Base-by-base conservation (phyloP, 2,888 invertebrate species). In the Lasioglossum vierecki region DNA sequence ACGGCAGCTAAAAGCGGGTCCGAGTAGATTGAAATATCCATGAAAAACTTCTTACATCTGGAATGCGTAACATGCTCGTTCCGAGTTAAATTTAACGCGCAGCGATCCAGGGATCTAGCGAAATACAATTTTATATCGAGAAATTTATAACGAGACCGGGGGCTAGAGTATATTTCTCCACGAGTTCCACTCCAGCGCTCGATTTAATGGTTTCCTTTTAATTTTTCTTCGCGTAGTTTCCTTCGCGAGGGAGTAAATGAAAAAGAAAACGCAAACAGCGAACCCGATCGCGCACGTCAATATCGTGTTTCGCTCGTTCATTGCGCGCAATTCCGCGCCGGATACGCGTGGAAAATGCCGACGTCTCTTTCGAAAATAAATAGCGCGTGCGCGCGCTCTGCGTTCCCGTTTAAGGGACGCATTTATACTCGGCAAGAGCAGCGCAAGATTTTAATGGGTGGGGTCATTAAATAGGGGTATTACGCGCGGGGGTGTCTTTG, bases 381-480 rank as follows among this genome's bases (percentile, higher is more conserved):
- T 83, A 57, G 46, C 72, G 63, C 30, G 63, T 15, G 35, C 63
- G 63, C 63, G 30, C 9, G n/a, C 70, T 53, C 35, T 35, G 41
- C 49, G 74, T 49, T 66, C 46, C 30, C 30, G 15, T 78, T 84
- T 46, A 71, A 53, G 41, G 22, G 49, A n/a, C 44, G 44, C 74
- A 70, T 84, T 84, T 84, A 53, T 84, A 71, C 44, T 6, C 57
- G 68, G 60, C 84, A 74, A 75, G 44, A 75, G 44, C 49, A 35
- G 70, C 82, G 84, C 74, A n/a, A 78, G 84, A 84, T 84, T 84
- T 78, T 84, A 84, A 84, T 84, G 84, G 44, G 35, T 70, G 13
- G 30, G 18, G n/a, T 41, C 70, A 49, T 78, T 84, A 84, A 60
- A 75, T 71, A 53, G 78, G 44, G 63, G 68, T 70, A 84, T 78